Conservation (phyloP, 2,113 vertebrate genomes). For the Poecile atricapillus region DNA sequence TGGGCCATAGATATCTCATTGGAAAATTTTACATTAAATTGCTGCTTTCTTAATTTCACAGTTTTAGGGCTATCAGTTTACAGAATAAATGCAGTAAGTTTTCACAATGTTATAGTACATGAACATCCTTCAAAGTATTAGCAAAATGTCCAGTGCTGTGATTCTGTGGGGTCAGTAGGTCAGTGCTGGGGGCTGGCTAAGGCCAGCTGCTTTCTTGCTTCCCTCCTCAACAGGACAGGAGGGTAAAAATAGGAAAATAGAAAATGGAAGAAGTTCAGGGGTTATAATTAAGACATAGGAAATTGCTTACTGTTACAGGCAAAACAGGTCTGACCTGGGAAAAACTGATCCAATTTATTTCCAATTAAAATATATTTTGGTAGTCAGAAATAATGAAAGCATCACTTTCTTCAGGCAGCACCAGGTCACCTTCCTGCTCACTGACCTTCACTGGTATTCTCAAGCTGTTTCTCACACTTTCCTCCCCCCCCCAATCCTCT, state of each 20-base stretch:
- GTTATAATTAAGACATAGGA: neutral
- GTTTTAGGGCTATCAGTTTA: neutral
- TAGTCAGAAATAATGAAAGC: neutral
- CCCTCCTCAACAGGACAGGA: no score
- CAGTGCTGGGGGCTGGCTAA: neutral
- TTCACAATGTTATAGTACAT: neutral
- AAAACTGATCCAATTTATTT: neutral
- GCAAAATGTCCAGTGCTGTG: neutral
- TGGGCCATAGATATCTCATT: neutral
- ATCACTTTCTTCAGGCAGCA: neutral
- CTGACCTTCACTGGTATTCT: neutral
- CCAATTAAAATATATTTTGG: neutral
- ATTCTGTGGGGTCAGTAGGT: neutral
- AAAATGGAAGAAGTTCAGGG: neutral
- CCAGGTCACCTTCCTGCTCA: neutral
- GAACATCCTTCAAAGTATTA: neutral
- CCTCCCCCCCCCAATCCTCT: fast-evolving
- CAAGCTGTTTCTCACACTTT: neutral
- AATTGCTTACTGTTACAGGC: neutral
- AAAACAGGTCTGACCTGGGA: neutral
- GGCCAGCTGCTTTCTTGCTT: neutral
- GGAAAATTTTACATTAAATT: neutral
- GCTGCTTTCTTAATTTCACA: neutral
- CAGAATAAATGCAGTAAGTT: neutral
- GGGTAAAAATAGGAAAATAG: neutral